Base-by-base conservation (phyloP, 2,888 invertebrate species). In the Lissocephala sabroskyi region DNA sequence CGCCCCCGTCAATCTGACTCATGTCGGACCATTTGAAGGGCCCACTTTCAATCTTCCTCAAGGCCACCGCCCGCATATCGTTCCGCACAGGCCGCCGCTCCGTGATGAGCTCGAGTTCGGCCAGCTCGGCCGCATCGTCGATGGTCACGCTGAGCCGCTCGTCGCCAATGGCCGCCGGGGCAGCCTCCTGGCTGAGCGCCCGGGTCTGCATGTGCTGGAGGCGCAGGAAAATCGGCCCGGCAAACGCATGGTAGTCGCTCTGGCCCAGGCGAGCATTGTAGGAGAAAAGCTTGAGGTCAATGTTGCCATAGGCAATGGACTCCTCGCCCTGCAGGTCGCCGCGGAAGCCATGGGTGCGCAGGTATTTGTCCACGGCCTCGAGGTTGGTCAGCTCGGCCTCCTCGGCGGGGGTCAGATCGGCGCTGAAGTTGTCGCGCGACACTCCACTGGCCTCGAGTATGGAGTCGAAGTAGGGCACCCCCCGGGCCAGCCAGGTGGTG, bases 401-500 rank as follows among this genome's bases (percentile, higher is more conserved):
- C 2, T 79, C 79, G 3, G 59, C 59, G 3, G 76, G 52, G 10
- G 78, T 61, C 10, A 80, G 26, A 9, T 74, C 77, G 1, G 57
- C 49, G 45, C 68, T 73, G 33, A 64, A 67, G 46, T 70, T 77
- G 7, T 81, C 81, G 1, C 62, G 60, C 3, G 71, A 53, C 6
- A 82, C 66, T 32, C 79, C 73, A 37, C 83, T 82, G 1, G 74
- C 71, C 32, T 79, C 68, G 14, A 80, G 61, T 13, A 82, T 79
- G 49, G 79, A 81, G 6, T 79, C 77, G 45, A 84, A 83, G 28
- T 81, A 84, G 11, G 84, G 81, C 52, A 81, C 65, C 5, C 85
- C 85, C 41, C 81, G 82, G n/a, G 82, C 91, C 26, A 90, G 89
- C 94, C 92, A 85, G 89, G 93, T 19, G 88, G 73, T 56, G 44